These are phyloP conservation scores for Rhodeus uyekii DNA, from an alignment of 2,797 vertebrate species.

Conservation along the genomic window DNA sequence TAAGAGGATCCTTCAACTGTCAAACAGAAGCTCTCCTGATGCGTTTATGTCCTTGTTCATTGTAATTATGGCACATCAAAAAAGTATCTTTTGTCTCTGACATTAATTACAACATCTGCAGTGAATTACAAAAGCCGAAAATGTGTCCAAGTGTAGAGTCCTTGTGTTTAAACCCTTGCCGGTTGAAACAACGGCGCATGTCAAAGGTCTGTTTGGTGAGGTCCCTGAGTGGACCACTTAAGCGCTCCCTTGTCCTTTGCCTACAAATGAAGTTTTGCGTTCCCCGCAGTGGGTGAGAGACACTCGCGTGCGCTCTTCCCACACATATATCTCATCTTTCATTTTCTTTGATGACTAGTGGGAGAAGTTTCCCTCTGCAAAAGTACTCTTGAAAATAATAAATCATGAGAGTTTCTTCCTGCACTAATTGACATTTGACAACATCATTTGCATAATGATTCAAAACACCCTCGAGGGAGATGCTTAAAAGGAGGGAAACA, in stretches of 20 bases:
- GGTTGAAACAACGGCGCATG: conserved; percentile 15
- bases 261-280: conserved; percentile 46
- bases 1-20: conserved; percentile 50
- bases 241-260: conserved; percentile 46
- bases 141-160: conserved; percentile 36
- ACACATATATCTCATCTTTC: conserved; percentile 59
- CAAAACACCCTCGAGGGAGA: conserved; percentile 75
- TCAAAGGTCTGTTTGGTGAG: conserved; percentile 39
- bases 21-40: conserved; percentile 57
- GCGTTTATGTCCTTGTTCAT: conserved; percentile 36
- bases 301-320: conserved; percentile 30
- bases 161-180: conserved; percentile 28
- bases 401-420: conserved; percentile 74
- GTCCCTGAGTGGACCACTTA: conserved; percentile 42
- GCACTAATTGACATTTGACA: conserved; percentile 80
- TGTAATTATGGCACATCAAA: conserved; percentile 46
- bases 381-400: conserved; percentile 73
- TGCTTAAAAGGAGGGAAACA: conserved; percentile 75
- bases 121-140: conserved; percentile 33
- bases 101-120: conserved; percentile 46
- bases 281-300: conserved; percentile 35
- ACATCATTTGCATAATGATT: conserved; percentile 82
- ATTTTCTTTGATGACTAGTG: conserved; percentile 68
- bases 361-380: conserved; percentile 67
- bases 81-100: conserved; percentile 46